Evolutionary conservation across 2,113 vertebrate species (phyloP), one percentile per base, ranked within the genome.

Genomic region (Pomatostomus ruficeps): DNA sequence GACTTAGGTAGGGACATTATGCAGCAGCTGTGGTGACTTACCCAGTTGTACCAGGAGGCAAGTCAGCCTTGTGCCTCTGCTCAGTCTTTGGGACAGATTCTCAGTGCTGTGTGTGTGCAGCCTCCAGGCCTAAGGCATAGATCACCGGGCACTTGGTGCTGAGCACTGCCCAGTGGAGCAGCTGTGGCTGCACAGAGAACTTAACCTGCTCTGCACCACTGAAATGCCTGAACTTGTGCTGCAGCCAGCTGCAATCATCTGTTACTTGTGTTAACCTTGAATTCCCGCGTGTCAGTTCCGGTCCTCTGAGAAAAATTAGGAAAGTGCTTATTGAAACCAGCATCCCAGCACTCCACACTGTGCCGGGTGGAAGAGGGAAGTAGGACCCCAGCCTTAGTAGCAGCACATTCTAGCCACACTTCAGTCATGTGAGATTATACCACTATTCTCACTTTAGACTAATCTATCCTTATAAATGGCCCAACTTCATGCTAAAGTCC

Each of bases 271-370:
- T 86, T 93, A 95, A 73, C 85, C 67, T 88, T 70, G 85, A 93
- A 83, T 93, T 94, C 82, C 78, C 90, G 58, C 4, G 16, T 78
- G 90, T 91, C 79, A 90, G 62, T 85, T 90, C 78, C 0, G 0
- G 71, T 92, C 94, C 90, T 91, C 58, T 33, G 82, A 91, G 89
- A 83, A 92, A 91, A 88, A 85, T 70, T 54, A 83, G 33, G 62
- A n/a, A 94, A 88, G 91, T 76, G 72, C 82, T 91, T 83, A 91
- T 73, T 90, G 63, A 93, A 96, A 91, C 88, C 88, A 94, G 78
- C 71, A 76, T 91, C 71, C 67, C 62, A 85, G 67, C 63, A 54
- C 58, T 93, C 58, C 45, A 68, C n/a, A 8, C 58, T 61, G 71
- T 76, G 58, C 82, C 61, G 35, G 26, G 42, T 66, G 63, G 72